phyloP scores from a whole-genome alignment of 2,797 vertebrate genomes.

The Furcifer pardalis region DNA sequence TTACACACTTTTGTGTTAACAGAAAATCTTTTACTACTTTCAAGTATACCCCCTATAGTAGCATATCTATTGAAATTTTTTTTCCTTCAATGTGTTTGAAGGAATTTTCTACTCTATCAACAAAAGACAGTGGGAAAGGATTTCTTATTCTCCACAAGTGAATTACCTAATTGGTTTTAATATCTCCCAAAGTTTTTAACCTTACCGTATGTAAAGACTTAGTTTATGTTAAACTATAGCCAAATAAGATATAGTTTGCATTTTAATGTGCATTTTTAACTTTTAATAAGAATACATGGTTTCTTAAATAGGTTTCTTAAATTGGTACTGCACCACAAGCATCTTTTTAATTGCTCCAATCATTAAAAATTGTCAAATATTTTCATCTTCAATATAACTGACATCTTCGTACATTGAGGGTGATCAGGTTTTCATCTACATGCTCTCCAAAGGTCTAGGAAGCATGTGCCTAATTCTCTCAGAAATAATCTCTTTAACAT shows the following conservation, averaged over 20 bases:
- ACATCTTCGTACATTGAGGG: not conserved
- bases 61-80: slow-evolving; percentile 62
- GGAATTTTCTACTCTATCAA: slow-evolving; percentile 59
- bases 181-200: slow-evolving; percentile 48
- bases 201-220: slow-evolving; percentile 37
- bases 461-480: not conserved
- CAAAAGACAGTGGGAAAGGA: slow-evolving; percentile 20
- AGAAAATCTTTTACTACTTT: not conserved
- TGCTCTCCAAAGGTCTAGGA: not conserved
- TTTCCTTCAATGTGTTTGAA: slow-evolving; percentile 58
- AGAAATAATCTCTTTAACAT: not conserved
- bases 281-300: slow-evolving; percentile 25
- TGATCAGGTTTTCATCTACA: not conserved
- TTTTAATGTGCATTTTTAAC: slow-evolving; percentile 5
- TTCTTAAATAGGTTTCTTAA: not conserved
- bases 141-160: slow-evolving; percentile 56
- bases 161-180: slow-evolving; percentile 47
- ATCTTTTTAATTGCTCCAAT: not conserved
- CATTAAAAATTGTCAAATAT: not conserved
- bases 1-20: slow-evolving; percentile 46
- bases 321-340: slow-evolving; percentile 34
- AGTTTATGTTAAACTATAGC: slow-evolving; percentile 30
- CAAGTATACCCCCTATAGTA: slow-evolving; percentile 39
- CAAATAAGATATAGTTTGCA: slow-evolving; percentile 31
- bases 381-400: slow-evolving; percentile 12